Conservation (phyloP, 2,113 vertebrate genomes). For the Ondatra zibethicus region DNA sequence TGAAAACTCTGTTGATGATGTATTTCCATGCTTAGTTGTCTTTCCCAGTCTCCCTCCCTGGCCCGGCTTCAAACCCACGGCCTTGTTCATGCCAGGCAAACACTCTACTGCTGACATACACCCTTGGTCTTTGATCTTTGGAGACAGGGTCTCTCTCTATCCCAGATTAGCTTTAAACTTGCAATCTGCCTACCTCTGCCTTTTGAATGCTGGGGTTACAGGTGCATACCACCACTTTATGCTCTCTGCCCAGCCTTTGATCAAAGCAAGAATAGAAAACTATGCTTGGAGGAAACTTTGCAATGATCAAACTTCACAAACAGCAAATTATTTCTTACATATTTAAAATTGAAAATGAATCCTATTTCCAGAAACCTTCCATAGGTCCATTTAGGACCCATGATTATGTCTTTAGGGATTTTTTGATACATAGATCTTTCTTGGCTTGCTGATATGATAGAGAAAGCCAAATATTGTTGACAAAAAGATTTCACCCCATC, state of each 20-base stretch:
- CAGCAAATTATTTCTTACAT: constrained; percentile 16
- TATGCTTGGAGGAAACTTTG: constrained; percentile 12
- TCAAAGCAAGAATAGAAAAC: constrained; percentile 8
- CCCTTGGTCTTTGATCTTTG: not conserved
- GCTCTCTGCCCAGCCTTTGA: not conserved
- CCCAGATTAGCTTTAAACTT: not conserved
- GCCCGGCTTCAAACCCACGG: not conserved
- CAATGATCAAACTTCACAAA: not conserved
- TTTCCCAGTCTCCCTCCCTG: too few species aligned
- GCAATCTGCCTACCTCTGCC: not conserved
- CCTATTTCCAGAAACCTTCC: constrained; percentile 38
- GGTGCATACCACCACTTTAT: not conserved
- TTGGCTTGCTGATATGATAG: not conserved
- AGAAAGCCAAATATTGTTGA: not conserved
- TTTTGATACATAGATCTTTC: constrained; percentile 21
- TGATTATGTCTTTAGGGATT: not conserved
- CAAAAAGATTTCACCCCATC: not conserved
- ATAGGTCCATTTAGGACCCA: not conserved
- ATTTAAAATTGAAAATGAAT: constrained; percentile 29
- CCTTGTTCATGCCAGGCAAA: not conserved
- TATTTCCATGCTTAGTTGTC: not conserved
- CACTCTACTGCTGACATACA: not conserved
- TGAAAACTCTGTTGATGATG: constrained; percentile 18
- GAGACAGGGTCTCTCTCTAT: not conserved
- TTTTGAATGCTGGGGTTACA: not conserved